phyloP scores from a whole-genome alignment of 2,888 invertebrate species.

The Pollenia labialis region DNA sequence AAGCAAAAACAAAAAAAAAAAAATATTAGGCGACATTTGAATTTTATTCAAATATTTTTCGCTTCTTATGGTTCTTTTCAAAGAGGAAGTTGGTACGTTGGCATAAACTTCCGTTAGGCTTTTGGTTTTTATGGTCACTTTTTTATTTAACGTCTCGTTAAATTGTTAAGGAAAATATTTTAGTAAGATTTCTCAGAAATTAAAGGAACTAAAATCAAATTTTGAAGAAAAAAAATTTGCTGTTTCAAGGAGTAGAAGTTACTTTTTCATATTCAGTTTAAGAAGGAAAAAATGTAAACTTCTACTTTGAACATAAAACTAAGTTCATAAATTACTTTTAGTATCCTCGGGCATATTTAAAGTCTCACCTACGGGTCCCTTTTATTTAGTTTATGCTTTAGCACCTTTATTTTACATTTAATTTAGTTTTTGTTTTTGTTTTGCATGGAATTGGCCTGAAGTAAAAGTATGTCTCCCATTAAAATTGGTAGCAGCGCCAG shows the following conservation, averaged over 20 bases:
- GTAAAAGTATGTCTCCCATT: slow-evolving; percentile 47
- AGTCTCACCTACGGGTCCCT: slow-evolving; percentile 64
- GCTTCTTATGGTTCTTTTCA: slow-evolving; percentile 37
- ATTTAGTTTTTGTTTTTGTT: slow-evolving; percentile 69
- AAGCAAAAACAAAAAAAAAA: background rate
- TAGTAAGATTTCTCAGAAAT: slow-evolving; percentile 49
- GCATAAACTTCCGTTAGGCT: slow-evolving; percentile 80
- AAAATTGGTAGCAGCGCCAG: slow-evolving; percentile 58
- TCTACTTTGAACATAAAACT: slow-evolving; percentile 54
- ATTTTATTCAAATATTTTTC: slow-evolving; percentile 59
- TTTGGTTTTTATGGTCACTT: slow-evolving; percentile 77
- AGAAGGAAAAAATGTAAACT: slow-evolving; percentile 22
- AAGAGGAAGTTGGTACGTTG: slow-evolving; percentile 57
- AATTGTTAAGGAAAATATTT: slow-evolving; percentile 33
- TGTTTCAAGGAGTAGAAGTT: slow-evolving; percentile 12
- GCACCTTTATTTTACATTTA: slow-evolving; percentile 73
- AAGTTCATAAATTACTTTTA: slow-evolving; percentile 72
- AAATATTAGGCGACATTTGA: slow-evolving; percentile 59
- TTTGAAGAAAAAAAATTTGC: slow-evolving; percentile 32
- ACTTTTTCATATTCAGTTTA: slow-evolving; percentile 1
- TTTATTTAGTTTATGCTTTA: slow-evolving; percentile 50
- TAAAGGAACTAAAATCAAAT: slow-evolving; percentile 59
- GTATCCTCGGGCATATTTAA: slow-evolving; percentile 67
- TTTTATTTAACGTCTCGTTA: slow-evolving; percentile 35
- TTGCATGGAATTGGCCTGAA: slow-evolving; percentile 19